Evolutionary conservation across 1,140 invertebrate species (phyloP).

Genomic region (Drosophila orena): DNA sequence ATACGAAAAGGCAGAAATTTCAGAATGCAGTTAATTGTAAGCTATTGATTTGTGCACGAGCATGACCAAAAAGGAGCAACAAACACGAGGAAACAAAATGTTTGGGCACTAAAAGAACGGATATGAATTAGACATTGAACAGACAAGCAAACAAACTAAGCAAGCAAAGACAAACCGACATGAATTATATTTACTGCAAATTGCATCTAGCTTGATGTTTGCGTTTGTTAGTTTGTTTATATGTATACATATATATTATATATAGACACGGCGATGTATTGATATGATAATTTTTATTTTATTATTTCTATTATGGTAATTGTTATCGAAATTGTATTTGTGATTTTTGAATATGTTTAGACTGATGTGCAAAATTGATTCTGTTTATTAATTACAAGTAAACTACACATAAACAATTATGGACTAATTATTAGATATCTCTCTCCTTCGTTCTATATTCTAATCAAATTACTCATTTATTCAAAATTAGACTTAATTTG

Average conservation of each 20-base stretch:
- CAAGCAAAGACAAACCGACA: slow-evolving; percentile 41
- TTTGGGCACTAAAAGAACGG: slow-evolving; percentile 33
- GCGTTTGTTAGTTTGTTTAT: slow-evolving; percentile 63
- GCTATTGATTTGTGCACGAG: slow-evolving; percentile 64
- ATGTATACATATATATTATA: slow-evolving; percentile 59
- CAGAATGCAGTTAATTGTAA: slow-evolving; percentile 70
- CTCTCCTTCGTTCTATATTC: slow-evolving; percentile 41
- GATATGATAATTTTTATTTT: slow-evolving; percentile 75
- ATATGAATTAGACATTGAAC: slow-evolving; percentile 32
- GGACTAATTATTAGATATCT: slow-evolving; percentile 43
- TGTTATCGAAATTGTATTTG: slow-evolving; percentile 84
- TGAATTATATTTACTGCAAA: slow-evolving; percentile 44
- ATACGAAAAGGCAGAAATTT: slow-evolving; percentile 46
- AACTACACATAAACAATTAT: slow-evolving; percentile 56
- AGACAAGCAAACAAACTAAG: slow-evolving; percentile 43
- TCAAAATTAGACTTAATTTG: slow-evolving; percentile 68
- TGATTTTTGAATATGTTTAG: slow-evolving; percentile 84
- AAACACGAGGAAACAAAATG: slow-evolving; percentile 20
- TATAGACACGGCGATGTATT: slow-evolving; percentile 51
- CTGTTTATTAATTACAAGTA: slow-evolving; percentile 74
- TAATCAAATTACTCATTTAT: slow-evolving; percentile 45
- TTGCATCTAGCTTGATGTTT: slow-evolving; percentile 46
- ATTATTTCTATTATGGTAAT: slow-evolving; percentile 82
- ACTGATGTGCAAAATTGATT: slow-evolving; percentile 82
- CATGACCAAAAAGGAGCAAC: slow-evolving; percentile 57